These are phyloP conservation scores for Tragopan temminckii DNA, from an alignment of 2,797 vertebrate genomes.

Conservation along the genomic window DNA sequence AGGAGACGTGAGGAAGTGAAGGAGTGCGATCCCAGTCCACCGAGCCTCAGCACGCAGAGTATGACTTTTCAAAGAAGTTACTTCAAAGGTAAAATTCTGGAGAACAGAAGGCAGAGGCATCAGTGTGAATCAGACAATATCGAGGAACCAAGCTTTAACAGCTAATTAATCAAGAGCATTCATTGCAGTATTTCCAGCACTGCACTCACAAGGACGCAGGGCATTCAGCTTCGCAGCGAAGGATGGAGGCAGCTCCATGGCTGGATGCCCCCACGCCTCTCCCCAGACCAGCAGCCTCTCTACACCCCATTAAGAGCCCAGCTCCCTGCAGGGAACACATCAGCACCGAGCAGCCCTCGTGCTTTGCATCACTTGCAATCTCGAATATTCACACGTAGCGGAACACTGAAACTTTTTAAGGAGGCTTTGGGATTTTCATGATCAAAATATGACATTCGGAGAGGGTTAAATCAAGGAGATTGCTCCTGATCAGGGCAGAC, in stretches of 20 bases:
- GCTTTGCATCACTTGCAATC: conserved; percentile 49
- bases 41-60: neutral
- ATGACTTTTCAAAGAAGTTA: neutral
- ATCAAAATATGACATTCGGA: conserved; percentile 16
- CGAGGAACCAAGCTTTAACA: neutral
- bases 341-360: conserved; percentile 34
- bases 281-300: conserved; percentile 42
- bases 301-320: conserved; percentile 61
- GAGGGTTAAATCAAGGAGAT: conserved; percentile 46
- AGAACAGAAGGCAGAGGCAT: conserved; percentile 10
- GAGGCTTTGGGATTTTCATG: conserved; percentile 29
- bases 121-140: neutral
- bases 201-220: neutral
- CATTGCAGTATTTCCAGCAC: neutral
- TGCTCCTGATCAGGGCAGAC: neutral
- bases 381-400: conserved; percentile 17
- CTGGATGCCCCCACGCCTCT: conserved; percentile 27
- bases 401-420: conserved; percentile 23
- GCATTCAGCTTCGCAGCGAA: neutral
- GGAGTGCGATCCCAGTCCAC: neutral
- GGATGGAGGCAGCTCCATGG: conserved; percentile 1
- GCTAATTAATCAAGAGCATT: neutral
- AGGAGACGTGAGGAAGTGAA: neutral
- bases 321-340: conserved; percentile 21
- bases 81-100: conserved; percentile 42